A percentile compares a stretch with the other conserved stretches of the same genome.
phyloP scores from a whole-genome alignment of 2,797 vertebrate genomes.

The Anas bahamensis region DNA sequence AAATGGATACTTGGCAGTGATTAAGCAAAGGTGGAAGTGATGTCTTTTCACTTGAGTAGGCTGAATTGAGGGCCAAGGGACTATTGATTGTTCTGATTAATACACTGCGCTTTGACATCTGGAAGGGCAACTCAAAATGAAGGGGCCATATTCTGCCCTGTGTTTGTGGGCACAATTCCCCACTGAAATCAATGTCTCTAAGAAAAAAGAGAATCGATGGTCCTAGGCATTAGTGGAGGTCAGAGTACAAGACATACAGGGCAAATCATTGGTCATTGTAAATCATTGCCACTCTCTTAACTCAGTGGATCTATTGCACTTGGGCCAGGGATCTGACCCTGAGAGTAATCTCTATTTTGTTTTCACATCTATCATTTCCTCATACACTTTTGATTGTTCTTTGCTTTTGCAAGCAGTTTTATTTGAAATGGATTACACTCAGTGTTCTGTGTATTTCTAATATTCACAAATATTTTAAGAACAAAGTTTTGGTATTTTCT shows the following conservation, averaged over 20 bases:
- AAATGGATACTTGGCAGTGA: neutral
- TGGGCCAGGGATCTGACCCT: neutral
- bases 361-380: neutral
- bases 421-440: neutral
- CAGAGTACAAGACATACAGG: constrained; percentile 13
- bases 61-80: neutral
- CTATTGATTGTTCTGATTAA: constrained; percentile 66
- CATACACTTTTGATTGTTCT: neutral
- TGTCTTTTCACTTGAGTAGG: neutral
- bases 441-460: neutral
- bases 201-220: constrained; percentile 36
- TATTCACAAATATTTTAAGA: neutral
- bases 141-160: neutral
- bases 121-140: constrained; percentile 16
- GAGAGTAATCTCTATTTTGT: neutral
- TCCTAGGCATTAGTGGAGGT: constrained; percentile 16
- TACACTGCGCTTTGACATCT: constrained; percentile 15
- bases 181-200: constrained; percentile 2
- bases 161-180: constrained; percentile 9
- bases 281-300: constrained; percentile 36
- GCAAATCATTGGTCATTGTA: constrained; percentile 10
- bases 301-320: neutral
- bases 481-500: neutral
- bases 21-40: constrained; percentile 35
- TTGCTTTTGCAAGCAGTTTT: accelerated